phyloP scores from a whole-genome alignment of 2,113 vertebrate species.

The Chroicocephalus ridibundus region DNA sequence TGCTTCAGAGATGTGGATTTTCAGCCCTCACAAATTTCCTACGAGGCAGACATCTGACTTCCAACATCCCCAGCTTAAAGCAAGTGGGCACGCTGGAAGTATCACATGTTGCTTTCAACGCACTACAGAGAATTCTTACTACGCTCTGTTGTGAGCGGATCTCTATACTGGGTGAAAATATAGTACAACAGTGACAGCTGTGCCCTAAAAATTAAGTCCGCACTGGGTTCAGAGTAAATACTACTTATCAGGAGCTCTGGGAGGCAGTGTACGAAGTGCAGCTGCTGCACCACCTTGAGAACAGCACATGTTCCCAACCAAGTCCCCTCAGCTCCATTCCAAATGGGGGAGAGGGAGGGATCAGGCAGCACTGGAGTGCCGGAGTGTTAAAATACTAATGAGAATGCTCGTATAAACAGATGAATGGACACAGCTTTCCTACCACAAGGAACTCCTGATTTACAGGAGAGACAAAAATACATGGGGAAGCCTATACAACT shows the following conservation, averaged over 20 bases:
- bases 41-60: neutral
- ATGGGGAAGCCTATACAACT: neutral
- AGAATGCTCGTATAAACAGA: slow-evolving; percentile 15
- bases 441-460: neutral
- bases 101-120: neutral
- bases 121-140: slow-evolving; percentile 15
- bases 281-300: slow-evolving; percentile 33
- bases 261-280: neutral
- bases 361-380: neutral
- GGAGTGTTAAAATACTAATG: neutral
- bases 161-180: neutral
- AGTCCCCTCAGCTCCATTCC: neutral
- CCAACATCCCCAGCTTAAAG: neutral
- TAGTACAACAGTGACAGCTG: slow-evolving; percentile 32
- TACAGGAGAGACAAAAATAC: neutral
- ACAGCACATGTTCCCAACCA: neutral
- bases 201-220: neutral
- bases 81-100: neutral
- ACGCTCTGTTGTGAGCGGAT: neutral
- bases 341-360: neutral
- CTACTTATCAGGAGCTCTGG: neutral
- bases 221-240: neutral
- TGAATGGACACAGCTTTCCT: neutral
- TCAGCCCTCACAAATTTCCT: neutral
- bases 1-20: neutral